A percentile compares a stretch with the other conserved stretches of the same genome.
Conservation (phyloP, 2,113 vertebrate genomes). For the Tinamus guttatus region DNA sequence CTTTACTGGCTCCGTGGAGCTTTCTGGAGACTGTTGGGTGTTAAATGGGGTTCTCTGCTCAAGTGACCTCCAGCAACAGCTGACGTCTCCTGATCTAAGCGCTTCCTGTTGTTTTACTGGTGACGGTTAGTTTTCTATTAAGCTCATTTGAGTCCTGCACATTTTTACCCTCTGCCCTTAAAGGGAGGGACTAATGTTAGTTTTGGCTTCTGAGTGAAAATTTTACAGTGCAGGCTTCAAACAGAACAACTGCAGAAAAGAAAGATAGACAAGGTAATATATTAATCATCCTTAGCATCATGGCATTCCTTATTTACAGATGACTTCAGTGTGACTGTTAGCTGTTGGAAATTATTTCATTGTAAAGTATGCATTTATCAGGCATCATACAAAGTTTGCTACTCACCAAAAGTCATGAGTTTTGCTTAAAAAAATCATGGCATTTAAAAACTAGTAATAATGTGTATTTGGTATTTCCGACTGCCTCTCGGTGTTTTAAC, state of each 20-base stretch:
- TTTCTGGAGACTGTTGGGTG: constrained; percentile 71
- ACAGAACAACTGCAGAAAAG: constrained; percentile 5
- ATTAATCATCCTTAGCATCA: constrained; percentile 36
- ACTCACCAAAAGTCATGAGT: background rate
- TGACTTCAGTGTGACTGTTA: background rate
- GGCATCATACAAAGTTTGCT: constrained; percentile 17
- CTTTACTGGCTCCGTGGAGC: constrained; percentile 16
- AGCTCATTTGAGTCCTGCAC: constrained; percentile 71
- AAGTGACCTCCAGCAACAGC: constrained; percentile 68
- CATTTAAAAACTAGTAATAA: background rate
- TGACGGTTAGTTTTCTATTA: constrained; percentile 69
- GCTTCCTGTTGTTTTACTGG: constrained; percentile 70
- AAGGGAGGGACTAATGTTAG: constrained; percentile 68
- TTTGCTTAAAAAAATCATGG: background rate
- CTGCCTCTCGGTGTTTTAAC: background rate
- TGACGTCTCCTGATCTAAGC: constrained; percentile 65
- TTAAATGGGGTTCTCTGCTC: constrained; percentile 71
- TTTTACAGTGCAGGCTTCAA: constrained; percentile 44
- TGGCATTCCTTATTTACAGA: background rate
- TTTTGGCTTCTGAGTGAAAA: constrained; percentile 71
- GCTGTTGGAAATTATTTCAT: constrained; percentile 11
- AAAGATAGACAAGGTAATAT: constrained; percentile 44
- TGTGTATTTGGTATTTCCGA: constrained; percentile 26
- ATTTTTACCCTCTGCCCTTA: constrained; percentile 75
- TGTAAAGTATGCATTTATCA: background rate